Evolutionary conservation across 2,113 vertebrate genomes (phyloP).

Genomic region (human): GRCh38 chr2:113321001-113321500

Average conservation of each 20-base stretch:
- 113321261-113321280: neutral
- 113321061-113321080: neutral
- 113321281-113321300: neutral
- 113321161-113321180: neutral
- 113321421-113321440: slow-evolving; percentile 23
- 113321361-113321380: neutral
- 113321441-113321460: slow-evolving; percentile 19
- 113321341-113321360: neutral
- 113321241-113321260: neutral
- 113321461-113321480: neutral
- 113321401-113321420: neutral
- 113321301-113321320: neutral
- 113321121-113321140: neutral
- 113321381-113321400: neutral
- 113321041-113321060: neutral
- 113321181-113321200: no score
- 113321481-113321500: neutral
- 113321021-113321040: neutral
- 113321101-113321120: fast-evolving
- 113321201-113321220: neutral
- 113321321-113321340: neutral
- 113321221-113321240: fast-evolving
- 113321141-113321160: neutral
- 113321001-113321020: neutral
- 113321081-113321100: fast-evolving